Base-by-base conservation (phyloP, 2,888 invertebrate genomes). In the Artemia sp. region DNA sequence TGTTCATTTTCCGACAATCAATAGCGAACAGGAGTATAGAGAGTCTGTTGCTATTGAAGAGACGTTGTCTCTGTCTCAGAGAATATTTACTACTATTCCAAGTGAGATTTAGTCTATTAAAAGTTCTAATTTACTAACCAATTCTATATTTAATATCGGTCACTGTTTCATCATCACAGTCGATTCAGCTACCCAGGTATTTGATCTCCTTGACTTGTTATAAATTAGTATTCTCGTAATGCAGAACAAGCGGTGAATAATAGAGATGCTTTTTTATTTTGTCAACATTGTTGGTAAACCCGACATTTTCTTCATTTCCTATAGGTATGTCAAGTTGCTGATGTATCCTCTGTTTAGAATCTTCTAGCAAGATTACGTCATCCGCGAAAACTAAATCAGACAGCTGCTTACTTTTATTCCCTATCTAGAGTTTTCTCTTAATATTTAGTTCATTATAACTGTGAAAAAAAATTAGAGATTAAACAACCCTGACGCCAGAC, bases 321-420 rank as follows among this genome's bases (percentile, higher is more conserved):
- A n/a, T 53, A n/a, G n/a, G 12, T 53, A n/a, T 53, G 14, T 53
- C 12, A 53, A 53, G 58, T 53, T n/a, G 58, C 58, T 53, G 58
- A 12, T n/a, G 5, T 14, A 53, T 5, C 38, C 38, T 38, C 38
- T 38, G 38, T 38, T 38, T 38, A 38, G 38, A 6, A 38, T 38
- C 38, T 12, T 53, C 58, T n/a, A 53, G 3, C 14, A 38, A 38
- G 38, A 38, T 6, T 38, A 38, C 38, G 6, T 5, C 38, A 38
- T 6, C 38, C 38, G 38, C 6, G 38, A 38, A 38, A 38, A 5
- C 6, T 38, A 38, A 38, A n/a, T 14, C 12, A 14, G 14, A 53
- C 4, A 53, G 58, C 14, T 53, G 58, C 58, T 53, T 53, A 14
- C 58, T 53, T 53, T 53, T 53, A 7, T 7, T n/a, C 58, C 58